These are phyloP conservation scores for Aphaenogaster floridana DNA, from an alignment of 1,140 invertebrate species.

Conservation along the genomic window DNA sequence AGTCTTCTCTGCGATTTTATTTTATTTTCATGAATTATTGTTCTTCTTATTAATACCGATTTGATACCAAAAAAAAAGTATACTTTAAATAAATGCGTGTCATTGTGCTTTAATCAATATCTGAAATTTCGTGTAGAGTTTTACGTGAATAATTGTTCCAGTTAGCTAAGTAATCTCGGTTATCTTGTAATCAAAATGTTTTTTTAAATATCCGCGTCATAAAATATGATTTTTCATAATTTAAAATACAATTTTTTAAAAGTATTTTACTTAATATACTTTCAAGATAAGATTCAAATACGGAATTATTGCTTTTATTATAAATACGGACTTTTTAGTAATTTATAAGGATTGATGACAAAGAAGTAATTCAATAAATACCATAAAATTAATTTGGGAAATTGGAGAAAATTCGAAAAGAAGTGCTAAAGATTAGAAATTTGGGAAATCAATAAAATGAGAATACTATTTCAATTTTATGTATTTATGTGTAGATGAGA, in stretches of 20 bases:
- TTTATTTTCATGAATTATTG: not conserved
- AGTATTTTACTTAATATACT: not conserved
- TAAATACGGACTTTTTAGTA: not conserved
- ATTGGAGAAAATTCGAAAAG: no score
- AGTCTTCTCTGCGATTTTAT: not conserved
- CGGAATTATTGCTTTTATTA: not conserved
- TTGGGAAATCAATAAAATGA: no score
- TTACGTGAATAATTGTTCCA: not conserved
- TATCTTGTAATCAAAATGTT: not conserved
- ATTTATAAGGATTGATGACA: not conserved
- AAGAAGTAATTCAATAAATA: not conserved
- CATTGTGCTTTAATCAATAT: not conserved
- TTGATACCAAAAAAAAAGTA: not conserved
- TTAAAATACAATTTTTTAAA: not conserved
- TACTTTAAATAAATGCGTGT: not conserved
- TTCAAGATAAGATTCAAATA: not conserved
- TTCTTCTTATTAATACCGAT: not conserved
- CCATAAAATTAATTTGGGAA: no score
- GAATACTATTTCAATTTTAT: no score
- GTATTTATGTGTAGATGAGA: no score
- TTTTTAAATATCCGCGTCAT: not conserved
- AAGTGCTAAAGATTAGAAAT: no score
- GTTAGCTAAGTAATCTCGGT: not conserved
- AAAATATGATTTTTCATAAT: not conserved
- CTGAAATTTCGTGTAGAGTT: not conserved